Evolutionary conservation across 2,113 vertebrate genomes (phyloP).

Genomic region (Peromyscus leucopus): DNA sequence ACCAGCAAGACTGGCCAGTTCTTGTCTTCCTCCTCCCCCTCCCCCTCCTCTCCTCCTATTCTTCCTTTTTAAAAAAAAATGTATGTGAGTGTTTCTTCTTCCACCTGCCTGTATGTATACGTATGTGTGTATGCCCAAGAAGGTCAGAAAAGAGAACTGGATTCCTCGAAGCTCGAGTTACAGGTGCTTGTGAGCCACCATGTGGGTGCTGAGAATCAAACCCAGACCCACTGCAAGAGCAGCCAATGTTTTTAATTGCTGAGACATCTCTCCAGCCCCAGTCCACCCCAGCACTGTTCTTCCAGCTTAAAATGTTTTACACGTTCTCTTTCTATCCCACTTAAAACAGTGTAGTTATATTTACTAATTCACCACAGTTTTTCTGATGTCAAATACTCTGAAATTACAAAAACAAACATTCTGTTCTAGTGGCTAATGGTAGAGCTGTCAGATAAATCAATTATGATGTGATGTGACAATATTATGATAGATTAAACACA

Average conservation of each 20-base stretch:
- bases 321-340: not conserved
- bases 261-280: not conserved
- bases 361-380: slow-evolving; percentile 17
- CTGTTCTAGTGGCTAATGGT: slow-evolving; percentile 31
- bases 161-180: not conserved
- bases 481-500: slow-evolving; percentile 13
- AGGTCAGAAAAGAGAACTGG: not conserved
- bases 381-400: slow-evolving; percentile 26
- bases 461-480: not conserved
- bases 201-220: not conserved
- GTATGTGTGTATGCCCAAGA: not conserved
- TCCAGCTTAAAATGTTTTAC: slow-evolving; percentile 13
- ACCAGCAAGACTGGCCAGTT: not conserved
- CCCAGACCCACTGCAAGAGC: not conserved
- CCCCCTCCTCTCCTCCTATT: not conserved
- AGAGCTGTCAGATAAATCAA: slow-evolving; percentile 40
- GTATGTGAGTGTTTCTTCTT: not conserved
- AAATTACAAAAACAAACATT: not conserved
- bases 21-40: not conserved
- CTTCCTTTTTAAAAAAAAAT: not conserved
- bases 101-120: not conserved
- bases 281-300: not conserved
- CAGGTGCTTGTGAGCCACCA: not conserved
- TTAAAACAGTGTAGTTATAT: slow-evolving; percentile 38
- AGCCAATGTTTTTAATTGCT: not conserved